These are phyloP conservation scores for Pachydiplax longipennis DNA, from an alignment of 2,888 invertebrate genomes.

Conservation along the genomic window DNA sequence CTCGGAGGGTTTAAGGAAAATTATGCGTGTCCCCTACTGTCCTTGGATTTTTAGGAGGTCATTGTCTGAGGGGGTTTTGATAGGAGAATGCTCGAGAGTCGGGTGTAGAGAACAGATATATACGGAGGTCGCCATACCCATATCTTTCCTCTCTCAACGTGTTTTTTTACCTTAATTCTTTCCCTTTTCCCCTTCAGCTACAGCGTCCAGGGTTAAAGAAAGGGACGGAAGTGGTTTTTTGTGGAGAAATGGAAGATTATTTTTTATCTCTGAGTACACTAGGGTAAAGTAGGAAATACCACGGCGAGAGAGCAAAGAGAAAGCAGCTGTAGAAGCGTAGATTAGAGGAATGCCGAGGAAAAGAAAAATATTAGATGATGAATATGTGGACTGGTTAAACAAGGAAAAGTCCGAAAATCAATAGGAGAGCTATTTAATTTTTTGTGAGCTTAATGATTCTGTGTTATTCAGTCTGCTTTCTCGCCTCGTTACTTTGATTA, in stretches of 20 bases:
- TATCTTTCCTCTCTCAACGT: not conserved
- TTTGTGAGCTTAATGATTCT: no score
- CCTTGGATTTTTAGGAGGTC: not conserved
- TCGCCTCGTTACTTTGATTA: no score
- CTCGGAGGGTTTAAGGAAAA: not conserved
- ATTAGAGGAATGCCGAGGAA: no score
- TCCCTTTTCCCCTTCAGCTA: not conserved
- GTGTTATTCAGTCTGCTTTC: no score
- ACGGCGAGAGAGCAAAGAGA: no score
- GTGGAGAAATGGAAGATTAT: not conserved
- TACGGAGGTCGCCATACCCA: not conserved
- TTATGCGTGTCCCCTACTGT: not conserved
- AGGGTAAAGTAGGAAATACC: not conserved
- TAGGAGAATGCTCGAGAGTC: not conserved
- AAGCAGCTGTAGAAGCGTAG: no score
- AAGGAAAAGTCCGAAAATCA: no score
- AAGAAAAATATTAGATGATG: no score
- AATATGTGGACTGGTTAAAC: no score
- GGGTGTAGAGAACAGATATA: not conserved
- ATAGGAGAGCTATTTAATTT: no score
- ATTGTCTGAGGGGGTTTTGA: not conserved
- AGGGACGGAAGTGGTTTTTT: not conserved
- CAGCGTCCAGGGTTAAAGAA: not conserved
- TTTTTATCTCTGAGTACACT: not conserved
- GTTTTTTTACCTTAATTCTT: not conserved